Percentiles rank a stretch among this genome's conserved stretches.
phyloP scores from a whole-genome alignment of 2,888 invertebrate genomes.

The Eudasyphora cyanicolor region DNA sequence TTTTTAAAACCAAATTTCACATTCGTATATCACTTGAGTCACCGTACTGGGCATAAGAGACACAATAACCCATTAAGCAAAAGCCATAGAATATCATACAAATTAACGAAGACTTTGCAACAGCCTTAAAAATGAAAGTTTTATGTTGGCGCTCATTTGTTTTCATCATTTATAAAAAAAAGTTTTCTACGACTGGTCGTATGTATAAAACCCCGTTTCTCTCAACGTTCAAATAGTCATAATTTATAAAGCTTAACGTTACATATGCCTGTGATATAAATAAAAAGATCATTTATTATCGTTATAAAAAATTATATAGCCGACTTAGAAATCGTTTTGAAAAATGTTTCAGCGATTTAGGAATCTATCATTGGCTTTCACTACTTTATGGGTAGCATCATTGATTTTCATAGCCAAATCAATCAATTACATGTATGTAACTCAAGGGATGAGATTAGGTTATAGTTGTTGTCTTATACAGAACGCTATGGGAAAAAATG shows the following conservation, averaged over 20 bases:
- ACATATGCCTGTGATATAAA: conserved; percentile 2
- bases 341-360: too few species aligned
- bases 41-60: neutral
- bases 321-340: too few species aligned
- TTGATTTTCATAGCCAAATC: too few species aligned
- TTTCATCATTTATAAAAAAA: neutral
- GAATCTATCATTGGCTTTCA: too few species aligned
- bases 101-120: neutral
- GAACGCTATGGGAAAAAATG: too few species aligned
- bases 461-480: too few species aligned
- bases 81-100: neutral
- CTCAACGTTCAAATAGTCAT: conserved; percentile 5
- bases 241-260: neutral
- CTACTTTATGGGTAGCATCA: too few species aligned
- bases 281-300: conserved; percentile 9
- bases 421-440: too few species aligned
- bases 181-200: neutral
- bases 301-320: neutral
- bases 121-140: neutral
- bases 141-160: neutral
- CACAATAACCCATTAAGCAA: neutral
- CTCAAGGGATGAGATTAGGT: too few species aligned
- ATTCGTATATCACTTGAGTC: neutral
- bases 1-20: too few species aligned
- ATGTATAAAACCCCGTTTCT: neutral